Conservation (phyloP, 2,113 vertebrate species). For the Mormoops blainvillei region DNA sequence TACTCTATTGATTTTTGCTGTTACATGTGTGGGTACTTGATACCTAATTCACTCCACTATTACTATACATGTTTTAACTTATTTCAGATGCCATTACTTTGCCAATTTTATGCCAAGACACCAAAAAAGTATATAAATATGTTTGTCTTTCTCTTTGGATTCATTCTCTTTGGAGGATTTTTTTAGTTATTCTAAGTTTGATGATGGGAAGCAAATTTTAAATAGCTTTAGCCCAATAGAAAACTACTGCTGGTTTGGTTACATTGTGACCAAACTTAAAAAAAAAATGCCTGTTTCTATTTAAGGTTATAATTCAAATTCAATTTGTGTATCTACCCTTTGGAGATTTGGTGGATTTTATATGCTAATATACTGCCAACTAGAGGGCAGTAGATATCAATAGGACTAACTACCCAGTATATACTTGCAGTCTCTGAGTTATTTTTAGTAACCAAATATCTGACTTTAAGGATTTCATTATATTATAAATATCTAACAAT, state of each 20-base stretch:
- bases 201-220: conserved; percentile 13
- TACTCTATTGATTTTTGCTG: conserved; percentile 26
- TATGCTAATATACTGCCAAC: background rate
- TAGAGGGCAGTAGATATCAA: background rate
- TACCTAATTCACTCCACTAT: conserved; percentile 57
- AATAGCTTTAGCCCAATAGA: background rate
- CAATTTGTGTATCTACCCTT: background rate
- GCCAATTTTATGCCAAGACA: conserved; percentile 57
- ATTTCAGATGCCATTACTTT: conserved; percentile 72
- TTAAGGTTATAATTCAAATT: background rate
- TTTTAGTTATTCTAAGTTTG: conserved; percentile 34
- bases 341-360: background rate
- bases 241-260: background rate
- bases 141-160: conserved; percentile 36
- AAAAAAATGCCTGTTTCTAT: background rate
- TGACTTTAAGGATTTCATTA: background rate
- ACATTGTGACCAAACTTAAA: background rate
- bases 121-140: conserved; percentile 37
- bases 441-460: background rate
- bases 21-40: conserved; percentile 20
- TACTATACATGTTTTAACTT: conserved; percentile 69
- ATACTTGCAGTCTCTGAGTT: background rate
- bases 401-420: background rate
- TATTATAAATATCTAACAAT: background rate
- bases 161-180: conserved; percentile 35